Percentiles rank a stretch among this genome's conserved stretches.
These are phyloP conservation scores for Cavia aperea DNA, from an alignment of 2,113 vertebrate genomes.

Conservation along the genomic window DNA sequence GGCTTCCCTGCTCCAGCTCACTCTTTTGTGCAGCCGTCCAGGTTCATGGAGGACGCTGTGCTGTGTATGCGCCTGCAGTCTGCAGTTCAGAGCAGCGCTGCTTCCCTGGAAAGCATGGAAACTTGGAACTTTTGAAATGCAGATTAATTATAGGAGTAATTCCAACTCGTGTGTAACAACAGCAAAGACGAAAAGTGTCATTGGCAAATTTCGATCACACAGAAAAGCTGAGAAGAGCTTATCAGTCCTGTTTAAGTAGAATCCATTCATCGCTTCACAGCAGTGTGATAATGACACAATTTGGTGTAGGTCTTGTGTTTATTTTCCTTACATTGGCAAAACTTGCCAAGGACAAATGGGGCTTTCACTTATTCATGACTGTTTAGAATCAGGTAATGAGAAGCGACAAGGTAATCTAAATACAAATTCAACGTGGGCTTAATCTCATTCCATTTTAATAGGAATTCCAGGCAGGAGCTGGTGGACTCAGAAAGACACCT, in stretches of 20 bases:
- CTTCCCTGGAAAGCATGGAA: neutral
- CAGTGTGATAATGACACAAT: neutral
- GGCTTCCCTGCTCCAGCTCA: rapidly evolving
- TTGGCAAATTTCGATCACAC: neutral
- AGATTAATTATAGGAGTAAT: neutral
- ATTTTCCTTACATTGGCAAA: neutral
- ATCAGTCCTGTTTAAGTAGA: neutral
- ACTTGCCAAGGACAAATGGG: neutral
- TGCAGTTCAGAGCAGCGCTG: neutral
- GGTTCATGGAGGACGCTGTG: no score
- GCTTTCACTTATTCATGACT: conserved; percentile 28
- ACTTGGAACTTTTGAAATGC: neutral
- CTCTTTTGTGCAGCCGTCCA: rapidly evolving
- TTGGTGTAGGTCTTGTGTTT: neutral
- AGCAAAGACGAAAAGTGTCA: neutral
- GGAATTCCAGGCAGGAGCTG: conserved; percentile 43
- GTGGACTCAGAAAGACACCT: neutral
- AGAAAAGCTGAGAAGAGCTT: neutral
- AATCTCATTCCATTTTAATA: conserved; percentile 56
- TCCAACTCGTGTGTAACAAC: neutral
- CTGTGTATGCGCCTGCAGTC: rapidly evolving
- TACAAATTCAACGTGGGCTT: conserved; percentile 49
- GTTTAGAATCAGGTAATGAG: conserved; percentile 52
- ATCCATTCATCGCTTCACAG: neutral
- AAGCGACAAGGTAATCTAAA: conserved; percentile 61